Conservation (phyloP, 2,113 vertebrate genomes). For the Uropsilus gracilis region DNA sequence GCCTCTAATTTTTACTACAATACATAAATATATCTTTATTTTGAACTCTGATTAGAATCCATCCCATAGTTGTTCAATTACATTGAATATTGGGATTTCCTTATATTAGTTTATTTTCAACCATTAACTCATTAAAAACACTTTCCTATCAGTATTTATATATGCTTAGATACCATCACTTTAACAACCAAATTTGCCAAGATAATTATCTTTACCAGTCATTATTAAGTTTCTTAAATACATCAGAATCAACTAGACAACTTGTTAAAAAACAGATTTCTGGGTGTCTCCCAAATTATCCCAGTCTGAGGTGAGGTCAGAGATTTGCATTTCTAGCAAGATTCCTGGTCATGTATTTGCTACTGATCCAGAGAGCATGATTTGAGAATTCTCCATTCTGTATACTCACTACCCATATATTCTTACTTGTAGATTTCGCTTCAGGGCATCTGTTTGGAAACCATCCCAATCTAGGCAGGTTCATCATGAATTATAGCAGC, state of each 20-base stretch:
- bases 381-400: background rate
- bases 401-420: background rate
- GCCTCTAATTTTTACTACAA: slow-evolving; percentile 49
- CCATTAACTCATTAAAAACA: background rate
- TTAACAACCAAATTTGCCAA: slow-evolving; percentile 38
- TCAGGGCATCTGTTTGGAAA: no score
- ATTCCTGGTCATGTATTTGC: background rate
- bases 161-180: background rate
- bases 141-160: slow-evolving; percentile 29
- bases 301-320: background rate
- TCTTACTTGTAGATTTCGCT: background rate
- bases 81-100: background rate
- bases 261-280: slow-evolving; percentile 17
- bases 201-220: background rate
- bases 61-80: background rate
- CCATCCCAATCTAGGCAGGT: no score
- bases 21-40: background rate
- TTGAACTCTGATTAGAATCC: slow-evolving; percentile 8
- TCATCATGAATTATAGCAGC: no score
- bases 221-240: background rate
- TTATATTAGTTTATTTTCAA: slow-evolving; percentile 46
- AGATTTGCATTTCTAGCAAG: slow-evolving; percentile 7
- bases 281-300: background rate
- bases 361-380: background rate
- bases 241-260: background rate